A percentile compares a stretch with the other conserved stretches of the same genome.
These are phyloP conservation scores for Matsumurasca onukii DNA, from an alignment of 1,140 invertebrate species.

Conservation along the genomic window DNA sequence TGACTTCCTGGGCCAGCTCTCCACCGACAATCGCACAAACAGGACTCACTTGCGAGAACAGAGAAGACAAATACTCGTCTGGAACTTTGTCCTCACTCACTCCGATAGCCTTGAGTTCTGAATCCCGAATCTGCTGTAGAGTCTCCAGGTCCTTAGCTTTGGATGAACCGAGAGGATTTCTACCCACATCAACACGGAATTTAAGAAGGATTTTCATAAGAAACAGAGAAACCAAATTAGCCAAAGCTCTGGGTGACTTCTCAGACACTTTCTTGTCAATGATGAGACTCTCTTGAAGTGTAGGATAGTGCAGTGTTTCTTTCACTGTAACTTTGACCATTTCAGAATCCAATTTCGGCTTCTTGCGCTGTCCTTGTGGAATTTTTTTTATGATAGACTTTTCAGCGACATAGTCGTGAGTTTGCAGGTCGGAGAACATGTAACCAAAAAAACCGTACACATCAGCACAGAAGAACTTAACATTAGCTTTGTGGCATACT, in stretches of 20 bases:
- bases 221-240: conserved; percentile 44
- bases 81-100: conserved; percentile 50
- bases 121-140: conserved; percentile 61
- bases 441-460: conserved; percentile 94
- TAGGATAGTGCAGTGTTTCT: background rate
- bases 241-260: background rate
- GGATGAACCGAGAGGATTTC: conserved; percentile 64
- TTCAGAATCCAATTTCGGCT: conserved; percentile 48
- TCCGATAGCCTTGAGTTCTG: conserved; percentile 58
- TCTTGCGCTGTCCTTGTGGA: conserved; percentile 35
- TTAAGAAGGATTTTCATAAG: conserved; percentile 60
- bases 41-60: conserved; percentile 68
- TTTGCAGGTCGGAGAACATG: conserved; percentile 84
- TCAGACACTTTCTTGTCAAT: background rate
- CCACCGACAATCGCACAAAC: conserved; percentile 92
- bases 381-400: background rate
- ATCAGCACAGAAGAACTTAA: conserved; percentile 88
- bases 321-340: background rate
- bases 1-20: conserved; percentile 91
- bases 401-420: conserved; percentile 80
- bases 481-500: conserved; percentile 72
- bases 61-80: conserved; percentile 56
- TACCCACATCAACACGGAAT: conserved; percentile 68
- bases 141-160: conserved; percentile 62
- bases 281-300: background rate